A percentile compares a stretch with the other conserved stretches of the same genome.
phyloP scores from a whole-genome alignment of 2,113 vertebrate genomes.

The Bubalus kerabau region DNA sequence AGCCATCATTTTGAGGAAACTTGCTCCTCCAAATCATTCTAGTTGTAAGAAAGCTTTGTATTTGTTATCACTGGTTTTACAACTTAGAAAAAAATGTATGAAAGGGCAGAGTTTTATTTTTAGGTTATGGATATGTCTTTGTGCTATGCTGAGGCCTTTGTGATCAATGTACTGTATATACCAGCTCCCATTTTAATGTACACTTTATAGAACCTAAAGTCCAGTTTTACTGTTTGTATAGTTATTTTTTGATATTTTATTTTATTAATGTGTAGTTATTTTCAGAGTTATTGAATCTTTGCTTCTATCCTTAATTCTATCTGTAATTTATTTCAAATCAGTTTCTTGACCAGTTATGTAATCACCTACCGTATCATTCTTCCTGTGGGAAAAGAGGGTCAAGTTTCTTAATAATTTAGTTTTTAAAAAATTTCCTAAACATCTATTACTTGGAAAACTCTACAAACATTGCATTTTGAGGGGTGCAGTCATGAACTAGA shows the following conservation, averaged over 20 bases:
- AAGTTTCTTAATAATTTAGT: slow-evolving; percentile 24
- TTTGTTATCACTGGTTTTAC: not conserved
- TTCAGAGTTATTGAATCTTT: slow-evolving; percentile 1
- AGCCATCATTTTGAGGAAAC: not conserved
- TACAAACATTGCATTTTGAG: not conserved
- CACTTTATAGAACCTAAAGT: not conserved
- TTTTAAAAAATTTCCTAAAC: not conserved
- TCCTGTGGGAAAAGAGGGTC: not conserved
- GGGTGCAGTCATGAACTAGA: not conserved
- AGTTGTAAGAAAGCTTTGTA: not conserved
- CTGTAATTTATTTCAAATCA: slow-evolving; percentile 38
- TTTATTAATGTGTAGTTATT: not conserved
- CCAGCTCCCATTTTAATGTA: not conserved
- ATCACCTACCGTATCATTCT: slow-evolving; percentile 22
- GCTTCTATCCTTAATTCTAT: slow-evolving; percentile 2
- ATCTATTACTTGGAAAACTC: not conserved
- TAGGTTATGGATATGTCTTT: not conserved
- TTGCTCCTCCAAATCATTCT: not conserved
- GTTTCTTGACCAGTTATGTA: slow-evolving; percentile 28
- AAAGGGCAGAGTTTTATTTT: not conserved
- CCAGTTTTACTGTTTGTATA: not conserved
- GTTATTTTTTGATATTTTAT: not conserved
- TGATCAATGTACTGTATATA: not conserved
- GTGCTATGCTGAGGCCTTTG: not conserved
- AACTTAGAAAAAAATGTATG: not conserved